Conservation (phyloP, 2,888 invertebrate genomes). For the Erpobdella octoculata region DNA sequence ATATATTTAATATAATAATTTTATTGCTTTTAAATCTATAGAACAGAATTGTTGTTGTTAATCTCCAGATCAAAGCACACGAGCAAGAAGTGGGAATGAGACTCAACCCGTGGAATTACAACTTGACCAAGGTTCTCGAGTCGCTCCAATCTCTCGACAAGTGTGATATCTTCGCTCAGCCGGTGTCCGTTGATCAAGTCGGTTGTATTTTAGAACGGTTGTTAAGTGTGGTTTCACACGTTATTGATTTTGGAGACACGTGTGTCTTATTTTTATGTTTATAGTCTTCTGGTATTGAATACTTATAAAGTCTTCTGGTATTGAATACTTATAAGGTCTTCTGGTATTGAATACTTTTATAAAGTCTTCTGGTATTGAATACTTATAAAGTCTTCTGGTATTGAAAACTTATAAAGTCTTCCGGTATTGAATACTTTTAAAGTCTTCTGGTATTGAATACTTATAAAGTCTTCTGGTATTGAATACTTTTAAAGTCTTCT, state of each 20-base stretch:
- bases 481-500: no score
- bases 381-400: no score
- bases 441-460: no score
- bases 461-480: no score
- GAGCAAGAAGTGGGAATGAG: conserved; percentile 65
- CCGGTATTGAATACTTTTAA: no score
- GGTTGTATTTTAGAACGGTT: conserved; percentile 6
- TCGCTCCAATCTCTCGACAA: conserved; percentile 71
- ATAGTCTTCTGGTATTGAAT: no score
- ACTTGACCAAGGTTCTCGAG: conserved; percentile 69
- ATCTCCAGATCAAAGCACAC: conserved; percentile 59
- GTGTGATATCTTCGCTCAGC: conserved; percentile 81
- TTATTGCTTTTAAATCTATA: neutral
- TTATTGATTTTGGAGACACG: neutral
- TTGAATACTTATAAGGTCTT: no score
- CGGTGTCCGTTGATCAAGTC: conserved; percentile 66
- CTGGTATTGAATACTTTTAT: no score
- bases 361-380: no score
- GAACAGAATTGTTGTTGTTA: no score
- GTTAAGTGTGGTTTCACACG: neutral
- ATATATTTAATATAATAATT: neutral
- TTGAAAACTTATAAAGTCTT: no score
- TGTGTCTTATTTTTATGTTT: neutral
- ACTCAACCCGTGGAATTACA: conserved; percentile 72
- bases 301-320: no score